These are phyloP conservation scores for Dromas ardeola DNA, from an alignment of 2,113 vertebrate species.

Conservation along the genomic window DNA sequence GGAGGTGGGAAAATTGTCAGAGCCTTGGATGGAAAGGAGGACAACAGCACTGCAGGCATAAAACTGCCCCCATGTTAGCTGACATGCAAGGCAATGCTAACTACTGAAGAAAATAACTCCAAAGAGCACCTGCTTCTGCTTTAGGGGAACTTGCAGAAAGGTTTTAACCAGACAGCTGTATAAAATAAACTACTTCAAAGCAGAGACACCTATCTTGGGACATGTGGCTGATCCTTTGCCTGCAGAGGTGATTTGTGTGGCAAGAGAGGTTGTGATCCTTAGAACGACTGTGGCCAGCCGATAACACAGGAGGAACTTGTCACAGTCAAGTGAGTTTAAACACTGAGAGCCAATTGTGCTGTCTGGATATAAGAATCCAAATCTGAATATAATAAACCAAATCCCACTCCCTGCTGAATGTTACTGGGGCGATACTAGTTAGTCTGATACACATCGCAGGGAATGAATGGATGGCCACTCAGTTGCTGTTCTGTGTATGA, in stretches of 20 bases:
- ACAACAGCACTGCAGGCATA: not conserved
- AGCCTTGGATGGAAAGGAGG: not conserved
- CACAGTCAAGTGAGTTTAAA: not conserved
- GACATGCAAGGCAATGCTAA: not conserved
- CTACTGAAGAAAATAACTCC: not conserved
- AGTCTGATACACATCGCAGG: rapidly evolving
- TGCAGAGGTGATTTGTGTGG: not conserved
- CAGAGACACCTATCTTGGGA: not conserved
- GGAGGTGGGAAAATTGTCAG: not conserved
- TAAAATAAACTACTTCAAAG: not conserved
- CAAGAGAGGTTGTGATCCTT: not conserved
- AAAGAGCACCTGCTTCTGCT: not conserved
- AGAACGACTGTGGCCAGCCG: not conserved
- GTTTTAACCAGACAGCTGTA: not conserved
- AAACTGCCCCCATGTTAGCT: not conserved
- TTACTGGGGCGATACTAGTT: not conserved
- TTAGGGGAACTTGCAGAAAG: not conserved
- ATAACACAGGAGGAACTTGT: not conserved
- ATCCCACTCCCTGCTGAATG: not conserved
- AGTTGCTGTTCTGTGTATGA: not conserved
- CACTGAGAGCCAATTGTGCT: not conserved
- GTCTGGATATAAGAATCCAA: not conserved
- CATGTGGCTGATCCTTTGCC: not conserved
- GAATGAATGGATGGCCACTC: not conserved
- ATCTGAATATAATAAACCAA: not conserved